Evolutionary conservation across 2,113 vertebrate genomes (phyloP), one percentile per base, ranked within the genome.

Genomic region (Pandion haliaetus): DNA sequence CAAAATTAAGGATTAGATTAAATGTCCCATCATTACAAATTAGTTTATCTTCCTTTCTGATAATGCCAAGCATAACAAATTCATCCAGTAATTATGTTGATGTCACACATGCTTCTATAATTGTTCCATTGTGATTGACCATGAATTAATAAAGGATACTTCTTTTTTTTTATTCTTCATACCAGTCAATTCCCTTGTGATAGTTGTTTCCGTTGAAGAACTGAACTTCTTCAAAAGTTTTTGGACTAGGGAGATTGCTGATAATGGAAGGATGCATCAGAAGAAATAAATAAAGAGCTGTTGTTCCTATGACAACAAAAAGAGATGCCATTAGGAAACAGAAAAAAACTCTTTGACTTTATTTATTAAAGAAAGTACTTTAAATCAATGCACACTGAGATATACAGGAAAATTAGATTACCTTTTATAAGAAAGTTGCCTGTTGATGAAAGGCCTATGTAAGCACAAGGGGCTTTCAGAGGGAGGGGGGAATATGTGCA

Each of bases 121-220:
- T 82, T 90, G 82, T 63, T 96, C 79, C 77, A 44, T 25, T 87
- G 61, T 92, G 95, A 91, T 88, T 95, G 95, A 81, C 73, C 72
- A 14, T 42, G 66, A 81, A 66, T 89, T 95, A 93, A 83, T 87
- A 97, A 93, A 42, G 34, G 72, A 74, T 28, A 42, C 66, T 96
- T 95, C 2, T 8, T 42, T 95, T 86, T 92, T 86, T 31, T 69
- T 96, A 70, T 88, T 95, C 74, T 89, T 95, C 98, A 98, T 98
- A 99, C 99, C 99, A 99, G 98, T 99, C 99, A 83, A 99, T 99
- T 96, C 99, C 99, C 98, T 99, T 99, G 98, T 99, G 99, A 97
- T 99, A 99, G 98, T 99, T 99, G 98, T 99, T 99, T 96, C 99
- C 99, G 12, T 99, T 99, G 97, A 99, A 99, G 98, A 99, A 99